Percentiles rank a stretch among this genome's conserved stretches.
Conservation (phyloP, 2,888 invertebrate species). For the Stenotaenia linearis region DNA sequence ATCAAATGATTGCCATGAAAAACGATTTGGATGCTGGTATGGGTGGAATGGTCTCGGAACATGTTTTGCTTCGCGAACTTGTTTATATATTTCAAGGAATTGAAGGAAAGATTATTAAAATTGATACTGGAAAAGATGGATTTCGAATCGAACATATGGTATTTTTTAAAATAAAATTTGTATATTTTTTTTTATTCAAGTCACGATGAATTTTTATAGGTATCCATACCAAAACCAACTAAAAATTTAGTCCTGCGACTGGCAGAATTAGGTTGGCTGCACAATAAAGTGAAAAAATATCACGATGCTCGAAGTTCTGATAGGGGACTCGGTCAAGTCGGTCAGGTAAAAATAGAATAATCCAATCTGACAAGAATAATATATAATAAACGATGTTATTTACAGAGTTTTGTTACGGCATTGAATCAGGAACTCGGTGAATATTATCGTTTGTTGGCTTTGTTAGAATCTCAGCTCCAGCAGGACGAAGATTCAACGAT, state of each 20-base stretch:
- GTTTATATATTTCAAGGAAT: conserved; percentile 85
- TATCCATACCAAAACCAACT: conserved; percentile 55
- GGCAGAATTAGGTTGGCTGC: conserved; percentile 78
- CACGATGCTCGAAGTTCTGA: conserved; percentile 65
- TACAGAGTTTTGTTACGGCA: conserved; percentile 75
- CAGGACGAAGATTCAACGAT: conserved; percentile 45
- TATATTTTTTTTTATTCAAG: too few relatives aligned
- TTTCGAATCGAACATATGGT: conserved; percentile 37
- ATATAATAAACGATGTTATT: not conserved
- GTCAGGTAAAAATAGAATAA: conserved; percentile 43
- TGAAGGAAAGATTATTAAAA: conserved; percentile 66
- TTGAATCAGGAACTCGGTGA: conserved; percentile 77
- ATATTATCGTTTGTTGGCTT: conserved; percentile 80
- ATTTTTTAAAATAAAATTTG: too few relatives aligned
- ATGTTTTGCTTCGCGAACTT: conserved; percentile 57
- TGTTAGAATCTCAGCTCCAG: conserved; percentile 62
- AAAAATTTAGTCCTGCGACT: conserved; percentile 64
- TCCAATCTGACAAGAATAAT: too few relatives aligned
- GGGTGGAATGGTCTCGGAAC: conserved; percentile 40
- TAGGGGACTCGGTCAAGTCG: conserved; percentile 49
- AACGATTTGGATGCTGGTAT: not conserved
- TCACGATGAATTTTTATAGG: too few relatives aligned
- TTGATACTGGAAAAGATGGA: conserved; percentile 51
- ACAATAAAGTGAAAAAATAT: conserved; percentile 72
- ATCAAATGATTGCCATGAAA: not conserved